phyloP scores from a whole-genome alignment of 2,797 vertebrate genomes.

The Miichthys miiuy region DNA sequence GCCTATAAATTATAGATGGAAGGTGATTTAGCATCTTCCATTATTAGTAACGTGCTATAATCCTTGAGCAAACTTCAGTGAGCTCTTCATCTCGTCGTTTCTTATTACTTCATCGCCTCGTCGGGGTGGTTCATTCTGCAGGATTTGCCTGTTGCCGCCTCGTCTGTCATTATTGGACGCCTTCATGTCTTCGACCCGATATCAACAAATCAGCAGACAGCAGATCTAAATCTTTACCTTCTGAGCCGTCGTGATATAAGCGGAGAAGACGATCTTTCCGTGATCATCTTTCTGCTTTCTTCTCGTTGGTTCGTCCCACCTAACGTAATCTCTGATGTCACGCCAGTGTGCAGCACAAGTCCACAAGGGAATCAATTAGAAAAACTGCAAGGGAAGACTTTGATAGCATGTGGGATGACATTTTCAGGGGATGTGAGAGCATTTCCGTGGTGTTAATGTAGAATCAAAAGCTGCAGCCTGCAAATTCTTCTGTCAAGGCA shows the following conservation, averaged over 20 bases:
- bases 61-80: constrained; percentile 27
- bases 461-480: constrained; percentile 51
- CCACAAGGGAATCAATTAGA: constrained; percentile 65
- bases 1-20: constrained; percentile 50
- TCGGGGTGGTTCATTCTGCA: constrained; percentile 20
- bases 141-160: constrained; percentile 11
- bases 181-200: constrained; percentile 15
- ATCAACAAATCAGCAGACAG: constrained; percentile 31
- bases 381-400: constrained; percentile 43
- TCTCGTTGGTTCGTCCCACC: constrained; percentile 12
- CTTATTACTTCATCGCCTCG: constrained; percentile 29
- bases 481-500: constrained; percentile 15
- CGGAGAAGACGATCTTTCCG: neutral
- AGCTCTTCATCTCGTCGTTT: constrained; percentile 32
- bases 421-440: constrained; percentile 31
- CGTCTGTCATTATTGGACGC: constrained; percentile 16
- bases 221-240: constrained; percentile 17
- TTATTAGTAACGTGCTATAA: constrained; percentile 35
- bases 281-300: constrained; percentile 19
- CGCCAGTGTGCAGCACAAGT: constrained; percentile 28
- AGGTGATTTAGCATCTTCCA: constrained; percentile 42
- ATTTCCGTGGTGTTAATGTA: constrained; percentile 42
- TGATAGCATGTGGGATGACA: constrained; percentile 41
- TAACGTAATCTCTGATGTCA: constrained; percentile 37
- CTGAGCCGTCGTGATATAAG: neutral